Evolutionary conservation across 2,888 invertebrate genomes (phyloP).

Genomic region (Agonopterix heracliana): DNA sequence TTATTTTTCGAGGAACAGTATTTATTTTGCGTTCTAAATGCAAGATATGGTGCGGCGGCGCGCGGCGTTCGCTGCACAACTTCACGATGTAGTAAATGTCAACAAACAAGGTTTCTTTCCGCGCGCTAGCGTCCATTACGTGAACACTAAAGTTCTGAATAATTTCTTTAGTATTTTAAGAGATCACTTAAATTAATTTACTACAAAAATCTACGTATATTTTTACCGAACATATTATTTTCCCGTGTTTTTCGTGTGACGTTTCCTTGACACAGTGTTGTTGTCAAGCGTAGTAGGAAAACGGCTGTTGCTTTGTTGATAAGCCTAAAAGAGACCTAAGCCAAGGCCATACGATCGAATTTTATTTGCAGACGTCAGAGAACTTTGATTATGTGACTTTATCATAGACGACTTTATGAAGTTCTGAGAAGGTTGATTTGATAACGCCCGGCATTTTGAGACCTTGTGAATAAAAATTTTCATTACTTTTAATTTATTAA

Average conservation of each 20-base stretch:
- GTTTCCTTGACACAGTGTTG: constrained; percentile 4
- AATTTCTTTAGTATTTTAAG: background rate
- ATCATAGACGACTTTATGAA: no score
- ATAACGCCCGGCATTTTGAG: no score
- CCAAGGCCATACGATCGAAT: no score
- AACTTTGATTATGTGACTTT: no score
- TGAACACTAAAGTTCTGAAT: background rate
- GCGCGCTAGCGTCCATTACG: constrained; percentile 11
- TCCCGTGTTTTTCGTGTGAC: constrained; percentile 1
- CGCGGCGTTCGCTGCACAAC: constrained; percentile 53
- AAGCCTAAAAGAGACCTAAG: no score
- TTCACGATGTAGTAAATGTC: constrained; percentile 39
- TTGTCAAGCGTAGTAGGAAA: constrained; percentile 6
- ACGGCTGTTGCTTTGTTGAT: no score
- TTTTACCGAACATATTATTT: constrained; percentile 1
- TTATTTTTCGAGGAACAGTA: constrained; percentile 29
- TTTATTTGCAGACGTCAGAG: no score
- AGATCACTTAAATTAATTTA: no score
- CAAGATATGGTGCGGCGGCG: constrained; percentile 54
- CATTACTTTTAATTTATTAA: no score
- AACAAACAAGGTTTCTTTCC: constrained; percentile 30
- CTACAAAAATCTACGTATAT: constrained; percentile 1
- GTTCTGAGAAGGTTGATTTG: no score
- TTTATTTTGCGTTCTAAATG: constrained; percentile 34
- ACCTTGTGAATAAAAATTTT: no score